Conservation (phyloP, 2,797 vertebrate genomes). For the Gephyroberyx darwinii region DNA sequence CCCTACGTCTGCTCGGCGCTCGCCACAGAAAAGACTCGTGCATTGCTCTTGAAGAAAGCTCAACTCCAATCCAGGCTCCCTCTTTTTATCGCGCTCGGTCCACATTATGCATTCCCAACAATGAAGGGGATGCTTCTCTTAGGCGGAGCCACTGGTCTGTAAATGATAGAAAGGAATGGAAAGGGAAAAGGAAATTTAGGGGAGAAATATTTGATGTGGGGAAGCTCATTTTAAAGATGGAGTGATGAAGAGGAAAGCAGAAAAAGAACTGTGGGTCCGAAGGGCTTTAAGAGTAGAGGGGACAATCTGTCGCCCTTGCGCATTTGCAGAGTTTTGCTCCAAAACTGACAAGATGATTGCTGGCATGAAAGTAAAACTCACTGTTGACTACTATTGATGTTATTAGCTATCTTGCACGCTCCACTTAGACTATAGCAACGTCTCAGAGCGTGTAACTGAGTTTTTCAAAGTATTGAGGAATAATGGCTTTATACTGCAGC, state of each 20-base stretch:
- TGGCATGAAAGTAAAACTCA: no score
- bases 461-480: neutral
- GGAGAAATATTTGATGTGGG: neutral
- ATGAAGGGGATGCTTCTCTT: constrained; percentile 53
- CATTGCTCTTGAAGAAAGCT: constrained; percentile 58
- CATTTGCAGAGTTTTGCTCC: no score
- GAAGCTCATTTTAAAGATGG: neutral
- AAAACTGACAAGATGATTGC: no score
- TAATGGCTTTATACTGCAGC: no score
- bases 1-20: constrained; percentile 44
- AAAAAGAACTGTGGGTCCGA: neutral
- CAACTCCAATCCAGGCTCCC: constrained; percentile 34
- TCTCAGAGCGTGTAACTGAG: no score
- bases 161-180: constrained; percentile 33
- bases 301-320: no score
- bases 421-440: no score
- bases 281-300: neutral
- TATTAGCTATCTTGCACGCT: no score
- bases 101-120: constrained; percentile 42
- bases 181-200: constrained; percentile 23
- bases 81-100: constrained; percentile 35
- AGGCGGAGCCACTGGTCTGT: constrained; percentile 51
- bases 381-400: no score
- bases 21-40: constrained; percentile 59
- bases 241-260: neutral